These are phyloP conservation scores for Phenganax subtilis DNA, from an alignment of 92 coral and sea anemone species.

Conservation along the genomic window DNA sequence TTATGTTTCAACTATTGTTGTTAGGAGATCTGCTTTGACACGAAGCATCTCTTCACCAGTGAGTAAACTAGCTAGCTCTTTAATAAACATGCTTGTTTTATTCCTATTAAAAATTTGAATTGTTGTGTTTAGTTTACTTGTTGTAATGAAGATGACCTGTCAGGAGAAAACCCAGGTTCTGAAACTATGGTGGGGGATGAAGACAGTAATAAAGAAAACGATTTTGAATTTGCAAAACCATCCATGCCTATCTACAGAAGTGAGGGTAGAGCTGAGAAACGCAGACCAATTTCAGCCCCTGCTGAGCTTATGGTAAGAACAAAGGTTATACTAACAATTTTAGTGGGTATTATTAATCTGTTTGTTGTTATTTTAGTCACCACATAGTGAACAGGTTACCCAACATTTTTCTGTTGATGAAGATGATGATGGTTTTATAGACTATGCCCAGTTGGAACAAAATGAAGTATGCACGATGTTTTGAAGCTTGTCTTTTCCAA, in stretches of 20 bases:
- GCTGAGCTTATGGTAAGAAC: conserved; percentile 17
- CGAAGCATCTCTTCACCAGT: conserved; percentile 94
- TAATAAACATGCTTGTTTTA: not conserved
- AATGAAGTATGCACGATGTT: conserved; percentile 38
- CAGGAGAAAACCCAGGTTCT: conserved; percentile 43
- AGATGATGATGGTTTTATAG: conserved; percentile 95
- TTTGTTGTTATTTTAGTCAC: not conserved
- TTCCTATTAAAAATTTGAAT: not conserved
- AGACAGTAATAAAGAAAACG: conserved; percentile 27
- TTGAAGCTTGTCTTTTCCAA: not conserved
- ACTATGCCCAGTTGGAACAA: conserved; percentile 66
- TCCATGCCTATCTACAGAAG: conserved; percentile 53
- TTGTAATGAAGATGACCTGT: conserved; percentile 44
- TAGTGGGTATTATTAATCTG: not conserved
- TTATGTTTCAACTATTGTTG: not conserved
- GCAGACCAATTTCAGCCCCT: conserved; percentile 31
- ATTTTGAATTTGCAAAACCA: conserved; percentile 71
- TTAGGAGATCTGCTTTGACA: conserved; percentile 65
- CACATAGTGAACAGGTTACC: conserved; percentile 39
- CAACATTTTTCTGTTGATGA: conserved; percentile 61
- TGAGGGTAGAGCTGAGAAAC: not conserved
- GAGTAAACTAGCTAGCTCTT: conserved; percentile 36
- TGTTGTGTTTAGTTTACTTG: conserved; percentile 45
- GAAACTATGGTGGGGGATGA: conserved; percentile 41
- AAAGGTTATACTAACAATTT: not conserved